These are phyloP conservation scores for Brevimyrus niger DNA, from an alignment of 2,113 vertebrate species.

Conservation along the genomic window DNA sequence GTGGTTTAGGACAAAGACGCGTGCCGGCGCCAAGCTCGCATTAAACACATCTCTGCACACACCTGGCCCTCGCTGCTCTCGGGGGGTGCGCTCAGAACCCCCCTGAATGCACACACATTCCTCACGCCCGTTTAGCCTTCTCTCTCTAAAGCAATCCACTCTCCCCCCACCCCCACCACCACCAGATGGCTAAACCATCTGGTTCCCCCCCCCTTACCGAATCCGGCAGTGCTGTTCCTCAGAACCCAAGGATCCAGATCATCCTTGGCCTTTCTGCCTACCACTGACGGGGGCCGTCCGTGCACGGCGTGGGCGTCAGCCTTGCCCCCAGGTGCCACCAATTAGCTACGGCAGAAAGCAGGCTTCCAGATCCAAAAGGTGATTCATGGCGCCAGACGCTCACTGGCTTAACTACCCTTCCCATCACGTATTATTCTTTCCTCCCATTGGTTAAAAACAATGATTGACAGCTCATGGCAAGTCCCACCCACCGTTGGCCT, in stretches of 20 bases:
- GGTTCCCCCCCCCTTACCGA: neutral
- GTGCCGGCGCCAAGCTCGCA: neutral
- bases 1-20: neutral
- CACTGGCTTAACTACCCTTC: neutral
- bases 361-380: neutral
- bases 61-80: neutral
- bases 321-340: neutral
- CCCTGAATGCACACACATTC: neutral
- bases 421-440: neutral
- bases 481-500: neutral
- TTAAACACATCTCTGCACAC: neutral
- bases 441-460: neutral
- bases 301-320: neutral
- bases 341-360: neutral
- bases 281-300: neutral
- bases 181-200: conserved; percentile 21
- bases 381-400: neutral
- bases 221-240: neutral
- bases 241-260: neutral
- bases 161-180: neutral
- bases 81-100: neutral
- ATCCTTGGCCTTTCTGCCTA: neutral
- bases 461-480: neutral
- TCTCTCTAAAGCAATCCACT: conserved; percentile 2
- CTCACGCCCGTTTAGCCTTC: neutral